Evolutionary conservation across 1,140 invertebrate genomes (phyloP), one percentile per base, ranked within the genome.

Genomic region (Teleogryllus occipitalis): DNA sequence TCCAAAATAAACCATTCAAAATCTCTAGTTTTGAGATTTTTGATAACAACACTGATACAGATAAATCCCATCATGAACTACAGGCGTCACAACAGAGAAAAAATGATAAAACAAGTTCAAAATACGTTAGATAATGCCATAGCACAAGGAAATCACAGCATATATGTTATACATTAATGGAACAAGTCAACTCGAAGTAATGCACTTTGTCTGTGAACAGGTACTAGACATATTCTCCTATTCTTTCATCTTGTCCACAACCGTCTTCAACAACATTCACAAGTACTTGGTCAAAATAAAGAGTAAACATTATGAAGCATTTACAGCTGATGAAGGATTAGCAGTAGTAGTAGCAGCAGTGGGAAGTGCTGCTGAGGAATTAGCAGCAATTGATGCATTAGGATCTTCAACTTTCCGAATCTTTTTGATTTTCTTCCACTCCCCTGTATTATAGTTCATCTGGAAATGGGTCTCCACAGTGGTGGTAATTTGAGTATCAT

Each of bases 371-470:
- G 84, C 84, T 78, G 73, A 84, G 0, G 84, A 82, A 8, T 83
- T 75, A 27, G 83, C 82, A 54, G 84, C 81, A n/a, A 82, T 80
- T 3, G 84, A 78, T 54, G 82, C 80, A 18, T 84, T 81, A 0
- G 47, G 54, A n/a, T 82, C 82, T 8, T 82, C 82, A 0, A 76
- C 21, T 46, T 78, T 81, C 46, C 92, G 86, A 84, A 92, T 93
- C 83, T 97, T 97, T 84, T 96, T 95, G 78, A 97, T 94, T 65
- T 94, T 87, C 83, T 97, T 97, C 95, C 96, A 97, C 85, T 97
- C 95, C 0, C 96, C 96, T 79, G 95, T 96, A 81, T 93, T 94
- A 87, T 97, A 98, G 86, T 98, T 97, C 96, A 98, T 97, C 87
- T 97, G 96, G 89, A 97, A 97, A 86, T 97, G 96, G 15, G 94